phyloP scores from a whole-genome alignment of 2,113 vertebrate genomes.

The Mola mola region DNA sequence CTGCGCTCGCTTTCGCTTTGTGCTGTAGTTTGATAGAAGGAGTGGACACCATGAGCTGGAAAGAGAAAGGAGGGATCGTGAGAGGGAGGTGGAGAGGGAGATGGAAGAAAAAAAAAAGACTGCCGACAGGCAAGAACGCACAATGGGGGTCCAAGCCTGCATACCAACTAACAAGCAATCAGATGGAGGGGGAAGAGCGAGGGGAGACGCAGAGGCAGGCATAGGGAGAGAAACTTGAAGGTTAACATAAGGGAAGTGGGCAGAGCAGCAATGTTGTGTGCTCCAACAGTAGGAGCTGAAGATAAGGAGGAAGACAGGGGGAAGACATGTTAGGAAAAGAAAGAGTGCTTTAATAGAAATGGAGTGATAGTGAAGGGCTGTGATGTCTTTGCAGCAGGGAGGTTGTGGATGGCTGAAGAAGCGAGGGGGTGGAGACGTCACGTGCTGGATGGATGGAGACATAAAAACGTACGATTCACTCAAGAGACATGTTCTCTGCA shows the following conservation, averaged over 20 bases:
- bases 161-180: conserved; percentile 77
- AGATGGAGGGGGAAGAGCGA: conserved; percentile 54
- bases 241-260: conserved; percentile 46
- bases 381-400: no score
- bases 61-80: conserved; percentile 22
- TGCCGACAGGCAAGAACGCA: conserved; percentile 75
- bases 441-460: no score
- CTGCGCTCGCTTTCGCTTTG: conserved; percentile 17
- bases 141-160: conserved; percentile 70
- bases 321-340: not conserved
- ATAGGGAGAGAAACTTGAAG: conserved; percentile 47
- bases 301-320: conserved; percentile 7
- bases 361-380: no score
- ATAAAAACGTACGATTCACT: no score
- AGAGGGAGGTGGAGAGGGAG: conserved; percentile 28
- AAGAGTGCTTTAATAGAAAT: no score
- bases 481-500: no score
- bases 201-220: conserved; percentile 29
- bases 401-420: no score
- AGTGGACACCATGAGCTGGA: conserved; percentile 36
- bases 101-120: conserved; percentile 64
- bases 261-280: conserved; percentile 4
- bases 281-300: conserved; percentile 19
- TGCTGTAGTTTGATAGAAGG: conserved; percentile 22
- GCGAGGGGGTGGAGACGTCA: no score